Percentiles rank a stretch among this genome's conserved stretches.
These are phyloP conservation scores for Solea solea DNA, from an alignment of 2,113 vertebrate genomes.

Conservation along the genomic window DNA sequence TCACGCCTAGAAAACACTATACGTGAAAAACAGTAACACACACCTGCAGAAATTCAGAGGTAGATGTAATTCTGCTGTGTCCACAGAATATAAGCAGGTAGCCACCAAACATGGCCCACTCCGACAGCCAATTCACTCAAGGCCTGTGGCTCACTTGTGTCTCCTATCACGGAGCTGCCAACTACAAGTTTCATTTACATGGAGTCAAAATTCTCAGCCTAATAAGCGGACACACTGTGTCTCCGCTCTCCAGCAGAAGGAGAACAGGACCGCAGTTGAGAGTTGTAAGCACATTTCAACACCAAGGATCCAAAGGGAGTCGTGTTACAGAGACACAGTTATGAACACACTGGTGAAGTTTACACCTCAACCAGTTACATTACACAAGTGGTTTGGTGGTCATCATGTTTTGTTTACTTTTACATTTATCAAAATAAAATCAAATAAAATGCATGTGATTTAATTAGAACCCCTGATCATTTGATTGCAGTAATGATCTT, in stretches of 20 bases:
- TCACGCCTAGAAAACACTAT: neutral
- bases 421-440: neutral
- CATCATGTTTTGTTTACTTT: constrained; percentile 11
- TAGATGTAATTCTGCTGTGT: constrained; percentile 35
- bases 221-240: constrained; percentile 25
- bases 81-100: constrained; percentile 3
- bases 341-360: constrained; percentile 63
- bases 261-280: constrained; percentile 55
- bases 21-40: constrained; percentile 45
- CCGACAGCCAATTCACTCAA: constrained; percentile 2
- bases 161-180: constrained; percentile 3
- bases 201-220: constrained; percentile 13
- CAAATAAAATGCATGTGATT: rapidly evolving
- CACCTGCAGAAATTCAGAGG: constrained; percentile 44
- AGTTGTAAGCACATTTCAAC: constrained; percentile 79
- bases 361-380: constrained; percentile 56
- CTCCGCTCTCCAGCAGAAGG: constrained; percentile 37
- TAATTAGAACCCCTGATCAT: neutral
- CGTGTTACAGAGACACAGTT: constrained; percentile 70
- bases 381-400: constrained; percentile 18
- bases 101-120: neutral
- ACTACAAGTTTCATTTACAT: neutral
- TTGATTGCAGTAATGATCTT: too few relatives aligned
- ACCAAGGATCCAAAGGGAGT: constrained; percentile 51
- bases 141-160: constrained; percentile 2